Base-by-base conservation (phyloP, 1,140 invertebrate genomes). In the Atopsyche davidsoni region DNA sequence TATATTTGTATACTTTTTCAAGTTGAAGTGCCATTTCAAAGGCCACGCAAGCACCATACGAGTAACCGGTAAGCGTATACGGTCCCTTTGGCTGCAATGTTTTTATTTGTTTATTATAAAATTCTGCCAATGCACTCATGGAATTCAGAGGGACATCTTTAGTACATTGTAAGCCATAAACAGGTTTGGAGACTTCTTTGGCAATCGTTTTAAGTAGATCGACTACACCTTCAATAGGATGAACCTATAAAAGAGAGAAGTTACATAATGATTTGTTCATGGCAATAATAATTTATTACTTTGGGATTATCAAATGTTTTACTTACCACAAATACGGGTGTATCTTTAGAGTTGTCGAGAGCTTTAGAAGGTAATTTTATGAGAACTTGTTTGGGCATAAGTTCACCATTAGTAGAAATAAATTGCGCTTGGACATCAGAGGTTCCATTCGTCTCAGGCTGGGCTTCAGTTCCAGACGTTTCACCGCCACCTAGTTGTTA, bases 181-280 rank as follows among this genome's bases (percentile, higher is more conserved):
- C 90, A 17, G 89, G 85, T 42, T 78, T 77, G 9, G 84, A 71
- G 28, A 96, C 66, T 58, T 82, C 73, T 14, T 70, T 69, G 1
- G 88, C 84, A 21, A 96, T 62, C n/a, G 68, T 67, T 60, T 79
- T 76, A 41, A 96, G 67, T 2, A 82, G 72, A 2, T 75, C 72
- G 1, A 86, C 81, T 47, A 85, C 80, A 55, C 96, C 96, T 76
- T 98, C 95, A 56, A 98, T 93, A 0, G 94, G 89, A 70, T 95
- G 91, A 22, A 95, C 73, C 39, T 91, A 75, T 63, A 91, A 91
- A 11, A 91, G 62, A 7, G 81, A 77, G 2, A 40, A 42, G 25
- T 42, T 38, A 24, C 3, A 50, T 45, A 40, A 48, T 39, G 23
- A 24, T 44, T 10, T 19, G 10, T 41, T 9, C 19, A 19, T 17